Conservation (phyloP, 2,113 vertebrate species). For the Nothocercus nigrocapillus region DNA sequence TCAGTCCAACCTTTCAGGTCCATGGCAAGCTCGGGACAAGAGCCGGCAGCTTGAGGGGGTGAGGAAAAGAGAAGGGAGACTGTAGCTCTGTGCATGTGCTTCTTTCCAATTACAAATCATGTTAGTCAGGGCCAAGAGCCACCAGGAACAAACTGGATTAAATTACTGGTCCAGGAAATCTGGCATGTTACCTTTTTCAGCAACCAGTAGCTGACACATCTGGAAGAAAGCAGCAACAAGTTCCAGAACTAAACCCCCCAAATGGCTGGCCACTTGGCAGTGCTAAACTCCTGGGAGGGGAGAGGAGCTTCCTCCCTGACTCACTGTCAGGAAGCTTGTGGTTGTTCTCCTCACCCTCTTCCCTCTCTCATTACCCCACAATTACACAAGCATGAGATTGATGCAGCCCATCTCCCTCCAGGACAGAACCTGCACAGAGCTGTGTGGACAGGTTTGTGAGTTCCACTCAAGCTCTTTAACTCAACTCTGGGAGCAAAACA, state of each 20-base stretch:
- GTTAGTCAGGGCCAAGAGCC: not conserved
- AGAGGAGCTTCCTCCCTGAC: not conserved
- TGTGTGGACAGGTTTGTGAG: rapidly evolving
- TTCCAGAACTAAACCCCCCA: not conserved
- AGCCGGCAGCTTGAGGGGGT: rapidly evolving
- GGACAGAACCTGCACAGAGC: not conserved
- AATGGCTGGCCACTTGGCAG: rapidly evolving
- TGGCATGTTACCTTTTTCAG: not conserved
- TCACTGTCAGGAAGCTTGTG: not conserved
- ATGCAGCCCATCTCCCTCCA: not conserved
- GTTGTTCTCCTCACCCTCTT: not conserved
- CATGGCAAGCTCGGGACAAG: not conserved
- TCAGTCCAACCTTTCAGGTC: not conserved
- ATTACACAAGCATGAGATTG: not conserved
- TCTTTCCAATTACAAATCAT: rapidly evolving
- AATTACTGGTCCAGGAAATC: not conserved
- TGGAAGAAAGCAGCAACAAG: not conserved
- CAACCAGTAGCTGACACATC: not conserved
- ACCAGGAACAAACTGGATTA: not conserved
- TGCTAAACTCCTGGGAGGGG: not conserved
- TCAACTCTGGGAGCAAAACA: rapidly evolving
- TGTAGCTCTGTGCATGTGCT: not conserved
- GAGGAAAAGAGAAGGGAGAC: not conserved
- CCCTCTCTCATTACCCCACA: not conserved
- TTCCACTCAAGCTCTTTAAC: not conserved